Percentiles rank a stretch among this genome's conserved stretches.
phyloP scores from a whole-genome alignment of 2,113 vertebrate species.

The Pseudorectes ferrugineus region DNA sequence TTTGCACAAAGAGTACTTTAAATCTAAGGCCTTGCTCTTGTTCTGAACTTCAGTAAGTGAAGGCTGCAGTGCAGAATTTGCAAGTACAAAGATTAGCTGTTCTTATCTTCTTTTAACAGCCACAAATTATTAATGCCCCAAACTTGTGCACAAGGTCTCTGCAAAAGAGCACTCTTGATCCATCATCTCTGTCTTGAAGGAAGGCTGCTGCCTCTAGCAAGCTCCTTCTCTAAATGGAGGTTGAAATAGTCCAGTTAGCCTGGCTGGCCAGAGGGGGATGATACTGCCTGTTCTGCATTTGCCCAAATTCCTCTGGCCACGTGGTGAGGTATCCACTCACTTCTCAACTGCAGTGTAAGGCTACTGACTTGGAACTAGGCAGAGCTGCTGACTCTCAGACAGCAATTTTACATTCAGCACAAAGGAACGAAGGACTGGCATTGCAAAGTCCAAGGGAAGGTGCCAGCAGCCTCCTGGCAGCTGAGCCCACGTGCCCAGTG shows the following conservation, averaged over 20 bases:
- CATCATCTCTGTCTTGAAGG: background rate
- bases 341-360: fast-evolving
- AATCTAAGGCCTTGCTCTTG: background rate
- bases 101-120: background rate
- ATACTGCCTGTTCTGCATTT: background rate
- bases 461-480: background rate
- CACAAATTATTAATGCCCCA: background rate
- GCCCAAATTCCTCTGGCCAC: background rate
- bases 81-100: background rate
- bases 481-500: background rate
- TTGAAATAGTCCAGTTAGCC: background rate
- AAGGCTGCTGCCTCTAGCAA: background rate
- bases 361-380: background rate
- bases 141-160: background rate
- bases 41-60: background rate
- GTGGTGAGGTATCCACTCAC: background rate
- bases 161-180: background rate
- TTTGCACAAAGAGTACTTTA: background rate
- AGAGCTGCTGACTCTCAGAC: background rate
- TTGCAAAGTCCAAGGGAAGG: background rate
- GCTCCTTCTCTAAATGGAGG: background rate
- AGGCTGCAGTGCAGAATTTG: background rate
- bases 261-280: background rate
- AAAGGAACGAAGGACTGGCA: background rate
- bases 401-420: background rate